These are phyloP conservation scores for Montifringilla adamsi DNA, from an alignment of 2,113 vertebrate genomes.

Conservation along the genomic window DNA sequence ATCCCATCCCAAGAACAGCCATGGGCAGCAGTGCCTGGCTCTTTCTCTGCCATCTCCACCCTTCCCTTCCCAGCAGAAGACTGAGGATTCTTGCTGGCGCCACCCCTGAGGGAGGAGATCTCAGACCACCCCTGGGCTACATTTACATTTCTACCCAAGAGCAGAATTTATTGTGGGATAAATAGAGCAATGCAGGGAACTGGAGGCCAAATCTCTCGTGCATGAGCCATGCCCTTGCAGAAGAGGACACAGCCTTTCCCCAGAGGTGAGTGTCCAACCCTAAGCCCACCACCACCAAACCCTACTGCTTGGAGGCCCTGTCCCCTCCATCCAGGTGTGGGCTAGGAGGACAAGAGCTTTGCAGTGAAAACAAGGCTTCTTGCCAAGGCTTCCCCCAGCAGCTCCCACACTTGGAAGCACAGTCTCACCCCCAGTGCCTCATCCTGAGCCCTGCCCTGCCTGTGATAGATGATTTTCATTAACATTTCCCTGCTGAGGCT, in stretches of 20 bases:
- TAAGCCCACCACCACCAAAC: neutral
- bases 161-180: neutral
- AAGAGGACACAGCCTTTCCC: neutral
- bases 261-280: neutral
- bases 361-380: neutral
- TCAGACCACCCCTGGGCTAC: neutral
- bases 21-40: neutral
- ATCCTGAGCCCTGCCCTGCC: neutral
- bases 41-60: neutral
- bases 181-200: neutral
- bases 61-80: neutral
- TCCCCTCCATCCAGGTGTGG: neutral
- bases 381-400: neutral
- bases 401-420: neutral
- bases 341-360: neutral
- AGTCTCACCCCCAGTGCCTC: neutral
- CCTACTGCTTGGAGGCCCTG: rapidly evolving
- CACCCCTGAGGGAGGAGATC: neutral
- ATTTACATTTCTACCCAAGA: neutral
- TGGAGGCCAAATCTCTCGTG: neutral
- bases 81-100: neutral
- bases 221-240: neutral
- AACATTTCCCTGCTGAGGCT: neutral
- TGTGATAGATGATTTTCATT: conserved; percentile 11
- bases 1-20: neutral